Conservation (phyloP, 2,888 invertebrate genomes). For the Lasioglossum lativentre region DNA sequence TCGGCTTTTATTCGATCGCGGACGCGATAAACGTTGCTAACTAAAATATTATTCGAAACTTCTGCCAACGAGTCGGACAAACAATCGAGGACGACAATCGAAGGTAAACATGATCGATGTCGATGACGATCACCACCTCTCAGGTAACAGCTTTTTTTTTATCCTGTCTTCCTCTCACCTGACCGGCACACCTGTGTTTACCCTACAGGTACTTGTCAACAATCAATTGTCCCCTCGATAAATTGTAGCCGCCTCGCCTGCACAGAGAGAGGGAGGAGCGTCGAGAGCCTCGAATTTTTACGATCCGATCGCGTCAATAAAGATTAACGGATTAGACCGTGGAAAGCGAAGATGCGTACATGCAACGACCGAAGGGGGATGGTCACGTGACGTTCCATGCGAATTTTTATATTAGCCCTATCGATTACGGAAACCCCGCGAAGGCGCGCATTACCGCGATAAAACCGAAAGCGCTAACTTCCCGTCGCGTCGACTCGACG, state of each 20-base stretch:
- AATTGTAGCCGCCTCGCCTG: slow-evolving; percentile 47
- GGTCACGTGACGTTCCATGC: neutral
- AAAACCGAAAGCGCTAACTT: slow-evolving; percentile 31
- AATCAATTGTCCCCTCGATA: slow-evolving; percentile 55
- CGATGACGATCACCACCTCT: slow-evolving; percentile 57
- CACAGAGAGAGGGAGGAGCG: neutral
- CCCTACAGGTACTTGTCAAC: slow-evolving; percentile 72
- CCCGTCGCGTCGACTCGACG: slow-evolving; percentile 21
- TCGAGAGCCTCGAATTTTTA: slow-evolving; percentile 66
- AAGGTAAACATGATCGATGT: slow-evolving; percentile 64
- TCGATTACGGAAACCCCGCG: slow-evolving; percentile 49
- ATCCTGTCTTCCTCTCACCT: slow-evolving; percentile 13
- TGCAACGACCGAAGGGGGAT: slow-evolving; percentile 14
- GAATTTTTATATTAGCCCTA: slow-evolving; percentile 44
- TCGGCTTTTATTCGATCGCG: neutral
- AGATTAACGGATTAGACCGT: slow-evolving; percentile 75
- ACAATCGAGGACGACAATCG: slow-evolving; percentile 63
- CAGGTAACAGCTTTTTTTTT: slow-evolving; percentile 65
- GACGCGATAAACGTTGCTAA: neutral
- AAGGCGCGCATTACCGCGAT: slow-evolving; percentile 24
- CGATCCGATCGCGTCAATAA: slow-evolving; percentile 70
- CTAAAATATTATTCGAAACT: slow-evolving; percentile 40
- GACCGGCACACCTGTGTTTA: slow-evolving; percentile 76
- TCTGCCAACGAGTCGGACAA: slow-evolving; percentile 57
- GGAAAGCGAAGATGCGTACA: slow-evolving; percentile 63